These are phyloP conservation scores for Peromyscus melanophrys DNA, from an alignment of 2,797 vertebrate genomes.

Conservation along the genomic window DNA sequence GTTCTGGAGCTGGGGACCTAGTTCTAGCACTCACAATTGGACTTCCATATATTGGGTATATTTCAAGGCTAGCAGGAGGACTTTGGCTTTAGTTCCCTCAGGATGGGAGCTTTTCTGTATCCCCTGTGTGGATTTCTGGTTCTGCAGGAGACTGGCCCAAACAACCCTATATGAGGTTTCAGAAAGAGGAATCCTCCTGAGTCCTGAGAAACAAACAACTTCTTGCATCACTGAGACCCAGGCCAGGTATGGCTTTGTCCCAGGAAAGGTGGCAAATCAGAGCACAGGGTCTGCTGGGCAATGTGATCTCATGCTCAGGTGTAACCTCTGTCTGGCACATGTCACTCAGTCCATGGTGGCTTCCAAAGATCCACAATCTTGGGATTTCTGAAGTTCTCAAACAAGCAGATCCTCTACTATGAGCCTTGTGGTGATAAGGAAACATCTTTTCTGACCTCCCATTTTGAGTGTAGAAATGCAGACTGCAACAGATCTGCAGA, in stretches of 20 bases:
- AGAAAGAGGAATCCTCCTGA: not conserved
- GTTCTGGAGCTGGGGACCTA: not conserved
- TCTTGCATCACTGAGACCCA: not conserved
- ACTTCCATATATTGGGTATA: not conserved
- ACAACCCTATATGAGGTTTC: conserved; percentile 4
- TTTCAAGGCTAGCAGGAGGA: not conserved
- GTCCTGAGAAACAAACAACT: not conserved
- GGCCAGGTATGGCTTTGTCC: not conserved
- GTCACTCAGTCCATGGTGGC: not conserved
- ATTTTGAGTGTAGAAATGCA: conserved; percentile 41
- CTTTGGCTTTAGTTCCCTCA: not conserved
- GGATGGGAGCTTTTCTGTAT: not conserved
- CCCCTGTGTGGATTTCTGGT: not conserved
- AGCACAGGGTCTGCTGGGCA: not conserved
- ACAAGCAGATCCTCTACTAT: not conserved
- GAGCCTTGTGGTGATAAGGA: not conserved
- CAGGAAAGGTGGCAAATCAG: not conserved
- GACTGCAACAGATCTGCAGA: not conserved
- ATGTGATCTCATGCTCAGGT: not conserved
- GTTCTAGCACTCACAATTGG: not conserved
- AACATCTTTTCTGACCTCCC: not conserved
- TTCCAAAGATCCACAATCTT: not conserved
- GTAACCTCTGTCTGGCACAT: not conserved
- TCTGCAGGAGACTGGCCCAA: not conserved
- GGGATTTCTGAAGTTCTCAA: not conserved